These are phyloP conservation scores for Resseliella maxima DNA, from an alignment of 2,888 invertebrate species.

Conservation along the genomic window DNA sequence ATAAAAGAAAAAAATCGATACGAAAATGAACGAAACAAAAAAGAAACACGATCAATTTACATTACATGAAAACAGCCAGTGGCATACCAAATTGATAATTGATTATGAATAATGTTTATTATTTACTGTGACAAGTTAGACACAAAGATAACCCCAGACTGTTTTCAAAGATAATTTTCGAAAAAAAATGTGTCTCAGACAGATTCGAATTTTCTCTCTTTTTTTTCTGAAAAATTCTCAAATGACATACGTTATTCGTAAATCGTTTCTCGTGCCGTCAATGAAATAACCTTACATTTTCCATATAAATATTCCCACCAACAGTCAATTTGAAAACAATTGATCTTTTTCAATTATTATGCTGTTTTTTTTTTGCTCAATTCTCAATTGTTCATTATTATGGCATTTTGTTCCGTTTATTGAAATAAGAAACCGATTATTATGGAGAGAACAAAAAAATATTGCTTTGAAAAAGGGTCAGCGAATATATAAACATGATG, in stretches of 20 bases:
- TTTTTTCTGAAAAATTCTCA: too few species aligned
- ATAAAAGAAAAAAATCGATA: neutral
- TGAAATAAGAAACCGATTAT: neutral
- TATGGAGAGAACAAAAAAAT: neutral
- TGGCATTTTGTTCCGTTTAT: neutral
- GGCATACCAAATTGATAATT: constrained; percentile 12
- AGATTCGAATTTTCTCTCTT: too few species aligned
- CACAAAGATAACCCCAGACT: neutral
- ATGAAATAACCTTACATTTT: neutral
- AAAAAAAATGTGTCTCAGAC: too few species aligned
- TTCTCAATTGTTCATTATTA: constrained; percentile 2
- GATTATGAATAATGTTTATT: constrained; percentile 42
- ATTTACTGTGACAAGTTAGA: neutral
- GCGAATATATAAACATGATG: neutral
- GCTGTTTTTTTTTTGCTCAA: neutral
- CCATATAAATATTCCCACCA: neutral
- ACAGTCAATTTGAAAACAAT: neutral
- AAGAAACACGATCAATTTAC: neutral
- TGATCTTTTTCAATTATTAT: constrained; percentile 4
- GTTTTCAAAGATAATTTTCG: neutral
- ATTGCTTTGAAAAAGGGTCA: neutral
- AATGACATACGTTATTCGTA: too few species aligned
- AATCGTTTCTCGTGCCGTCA: too few species aligned
- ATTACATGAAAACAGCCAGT: neutral
- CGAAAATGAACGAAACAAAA: neutral